A percentile compares a stretch with the other conserved stretches of the same genome.
phyloP scores from a whole-genome alignment of 2,888 invertebrate genomes.

The Coleophora flavipennella region DNA sequence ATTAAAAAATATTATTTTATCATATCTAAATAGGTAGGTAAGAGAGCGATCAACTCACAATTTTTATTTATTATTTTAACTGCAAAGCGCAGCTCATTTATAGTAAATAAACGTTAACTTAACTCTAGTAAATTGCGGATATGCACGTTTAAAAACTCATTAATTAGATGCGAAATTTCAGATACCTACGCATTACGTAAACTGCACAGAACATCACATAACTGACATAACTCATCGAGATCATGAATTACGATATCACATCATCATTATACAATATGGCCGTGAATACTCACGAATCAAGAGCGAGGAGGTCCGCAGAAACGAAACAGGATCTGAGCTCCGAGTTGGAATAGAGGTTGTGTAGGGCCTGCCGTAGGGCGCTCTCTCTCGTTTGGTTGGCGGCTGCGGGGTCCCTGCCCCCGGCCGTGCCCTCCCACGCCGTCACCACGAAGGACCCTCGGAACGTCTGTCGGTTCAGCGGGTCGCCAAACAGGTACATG shows the following conservation, averaged over 20 bases:
- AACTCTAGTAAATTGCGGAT: no score
- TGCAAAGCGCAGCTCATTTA: no score
- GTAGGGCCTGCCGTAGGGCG: conserved; percentile 82
- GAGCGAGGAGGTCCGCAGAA: conserved; percentile 84
- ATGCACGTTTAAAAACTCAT: no score
- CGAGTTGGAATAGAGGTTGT: conserved; percentile 81
- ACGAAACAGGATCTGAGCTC: conserved; percentile 83
- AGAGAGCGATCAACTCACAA: no score
- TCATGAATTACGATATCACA: neutral
- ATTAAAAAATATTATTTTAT: no score
- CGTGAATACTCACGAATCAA: conserved; percentile 80
- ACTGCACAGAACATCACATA: no score
- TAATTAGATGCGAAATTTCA: no score
- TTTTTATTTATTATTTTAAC: no score
- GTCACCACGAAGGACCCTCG: conserved; percentile 86
- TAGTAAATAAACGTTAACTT: no score
- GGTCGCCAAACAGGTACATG: conserved; percentile 80
- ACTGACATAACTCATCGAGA: neutral
- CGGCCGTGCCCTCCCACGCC: conserved; percentile 78
- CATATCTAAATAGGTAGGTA: no score
- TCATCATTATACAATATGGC: neutral
- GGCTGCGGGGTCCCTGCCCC: conserved; percentile 71
- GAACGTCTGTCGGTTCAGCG: conserved; percentile 85
- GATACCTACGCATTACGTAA: no score
- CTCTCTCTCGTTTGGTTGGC: conserved; percentile 81